Percentiles rank a stretch among this genome's conserved stretches.
Evolutionary conservation across 2,797 vertebrate species (phyloP).

Genomic region (Pyrocephalus nanus): DNA sequence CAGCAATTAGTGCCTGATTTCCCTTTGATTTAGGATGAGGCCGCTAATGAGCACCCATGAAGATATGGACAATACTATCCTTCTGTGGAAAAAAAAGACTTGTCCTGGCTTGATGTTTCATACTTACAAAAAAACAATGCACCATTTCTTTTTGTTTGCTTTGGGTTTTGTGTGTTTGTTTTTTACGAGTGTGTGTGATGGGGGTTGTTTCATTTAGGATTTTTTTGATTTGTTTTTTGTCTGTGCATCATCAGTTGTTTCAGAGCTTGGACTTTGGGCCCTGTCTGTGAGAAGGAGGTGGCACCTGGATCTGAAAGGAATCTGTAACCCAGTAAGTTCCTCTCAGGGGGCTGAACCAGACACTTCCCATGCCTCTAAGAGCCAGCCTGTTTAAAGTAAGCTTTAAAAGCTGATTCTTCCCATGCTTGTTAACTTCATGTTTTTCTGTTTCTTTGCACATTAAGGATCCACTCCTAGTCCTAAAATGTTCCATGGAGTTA

Average conservation of each 20-base stretch:
- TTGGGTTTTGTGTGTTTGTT: rapidly evolving
- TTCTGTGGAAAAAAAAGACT: not conserved
- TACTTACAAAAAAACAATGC: not conserved
- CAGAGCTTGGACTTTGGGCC: not conserved
- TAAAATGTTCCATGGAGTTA: not conserved
- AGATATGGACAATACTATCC: not conserved
- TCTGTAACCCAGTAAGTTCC: not conserved
- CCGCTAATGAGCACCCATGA: not conserved
- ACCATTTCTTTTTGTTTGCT: not conserved
- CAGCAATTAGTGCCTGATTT: not conserved
- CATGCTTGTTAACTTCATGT: not conserved
- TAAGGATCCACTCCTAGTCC: not conserved
- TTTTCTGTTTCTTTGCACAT: not conserved
- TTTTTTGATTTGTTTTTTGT: not conserved
- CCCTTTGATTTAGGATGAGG: not conserved
- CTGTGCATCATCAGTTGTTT: not conserved
- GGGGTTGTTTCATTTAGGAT: not conserved
- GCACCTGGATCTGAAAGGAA: not conserved
- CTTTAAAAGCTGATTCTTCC: not conserved
- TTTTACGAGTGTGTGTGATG: too few species aligned
- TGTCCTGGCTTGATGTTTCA: not conserved
- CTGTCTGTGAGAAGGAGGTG: not conserved
- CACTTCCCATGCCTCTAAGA: not conserved
- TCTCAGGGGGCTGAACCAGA: not conserved
- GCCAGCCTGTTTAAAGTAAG: not conserved